Conservation (phyloP, 2,113 vertebrate genomes). For the Calypte anna region DNA sequence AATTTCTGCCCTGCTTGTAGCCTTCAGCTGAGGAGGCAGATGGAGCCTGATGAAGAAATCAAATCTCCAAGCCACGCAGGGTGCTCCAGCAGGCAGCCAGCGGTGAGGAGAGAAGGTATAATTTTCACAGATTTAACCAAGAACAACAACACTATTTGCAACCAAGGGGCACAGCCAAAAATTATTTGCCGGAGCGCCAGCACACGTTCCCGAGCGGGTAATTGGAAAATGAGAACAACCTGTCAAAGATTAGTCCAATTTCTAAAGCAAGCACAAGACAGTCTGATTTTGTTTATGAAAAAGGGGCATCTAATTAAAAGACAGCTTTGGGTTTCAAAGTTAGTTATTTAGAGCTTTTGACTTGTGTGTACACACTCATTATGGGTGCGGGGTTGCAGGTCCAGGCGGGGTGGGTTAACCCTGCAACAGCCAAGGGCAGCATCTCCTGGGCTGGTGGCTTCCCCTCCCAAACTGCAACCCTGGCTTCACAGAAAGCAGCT, state of each 20-base stretch:
- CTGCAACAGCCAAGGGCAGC: not conserved
- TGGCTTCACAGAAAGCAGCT: slow-evolving; percentile 35
- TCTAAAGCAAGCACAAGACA: slow-evolving; percentile 47
- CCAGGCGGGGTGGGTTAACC: not conserved
- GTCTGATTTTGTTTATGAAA: slow-evolving; percentile 56
- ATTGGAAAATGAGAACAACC: slow-evolving; percentile 66
- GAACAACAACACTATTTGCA: slow-evolving; percentile 62
- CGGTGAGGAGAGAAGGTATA: not conserved
- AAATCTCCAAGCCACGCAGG: not conserved
- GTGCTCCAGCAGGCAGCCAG: slow-evolving; percentile 20
- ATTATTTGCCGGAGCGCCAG: slow-evolving; percentile 44
- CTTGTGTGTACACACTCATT: not conserved
- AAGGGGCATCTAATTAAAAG: slow-evolving; percentile 20
- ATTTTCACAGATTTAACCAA: slow-evolving; percentile 62
- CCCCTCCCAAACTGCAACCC: slow-evolving; percentile 13
- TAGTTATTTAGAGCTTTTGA: not conserved
- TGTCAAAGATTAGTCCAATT: slow-evolving; percentile 69
- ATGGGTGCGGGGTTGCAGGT: not conserved
- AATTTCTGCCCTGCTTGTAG: not conserved
- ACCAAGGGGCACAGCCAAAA: slow-evolving; percentile 37
- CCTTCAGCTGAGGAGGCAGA: not conserved
- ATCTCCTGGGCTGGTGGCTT: slow-evolving; percentile 5
- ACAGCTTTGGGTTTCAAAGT: slow-evolving; percentile 38
- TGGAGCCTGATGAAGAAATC: slow-evolving; percentile 46
- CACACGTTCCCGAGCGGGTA: slow-evolving; percentile 20